A percentile compares a stretch with the other conserved stretches of the same genome.
Evolutionary conservation across 2,113 vertebrate genomes (phyloP).

Genomic region (Channa argus): DNA sequence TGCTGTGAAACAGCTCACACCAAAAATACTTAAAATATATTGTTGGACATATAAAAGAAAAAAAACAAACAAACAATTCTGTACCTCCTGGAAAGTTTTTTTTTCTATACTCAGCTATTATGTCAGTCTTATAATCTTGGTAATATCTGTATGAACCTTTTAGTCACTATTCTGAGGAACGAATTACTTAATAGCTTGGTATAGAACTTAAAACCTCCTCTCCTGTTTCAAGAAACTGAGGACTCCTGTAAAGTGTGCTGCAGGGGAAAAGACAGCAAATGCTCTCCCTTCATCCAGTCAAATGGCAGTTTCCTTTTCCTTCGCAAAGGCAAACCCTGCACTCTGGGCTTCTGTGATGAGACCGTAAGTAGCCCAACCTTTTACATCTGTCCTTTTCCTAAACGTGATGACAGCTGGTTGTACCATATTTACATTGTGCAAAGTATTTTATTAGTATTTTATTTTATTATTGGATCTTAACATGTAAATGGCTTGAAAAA

Average conservation of each 20-base stretch:
- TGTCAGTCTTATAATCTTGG: not conserved
- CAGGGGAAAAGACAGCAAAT: slow-evolving; percentile 82
- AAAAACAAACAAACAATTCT: too few relatives aligned
- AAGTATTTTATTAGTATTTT: not conserved
- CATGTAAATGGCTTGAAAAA: not conserved
- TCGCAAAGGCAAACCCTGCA: slow-evolving; percentile 97
- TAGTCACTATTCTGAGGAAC: not conserved
- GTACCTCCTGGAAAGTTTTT: too few relatives aligned
- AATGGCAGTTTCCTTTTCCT: slow-evolving; percentile 85
- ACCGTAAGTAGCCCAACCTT: slow-evolving; percentile 82
- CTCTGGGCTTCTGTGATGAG: slow-evolving; percentile 94
- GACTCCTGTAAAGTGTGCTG: slow-evolving; percentile 98
- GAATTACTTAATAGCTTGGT: not conserved
- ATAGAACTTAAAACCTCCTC: not conserved
- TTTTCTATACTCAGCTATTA: too few relatives aligned
- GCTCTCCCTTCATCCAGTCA: slow-evolving; percentile 78
- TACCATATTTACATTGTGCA: not conserved
- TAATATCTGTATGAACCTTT: not conserved
- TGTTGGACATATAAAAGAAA: too few relatives aligned
- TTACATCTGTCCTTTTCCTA: not conserved
- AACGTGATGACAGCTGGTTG: not conserved
- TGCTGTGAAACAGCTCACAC: not conserved
- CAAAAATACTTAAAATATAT: not conserved
- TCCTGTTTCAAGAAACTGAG: slow-evolving; percentile 85
- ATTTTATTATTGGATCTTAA: not conserved